These are phyloP conservation scores for Elgonia sp. DNA, from an alignment of 2,888 invertebrate species.

Conservation along the genomic window DNA sequence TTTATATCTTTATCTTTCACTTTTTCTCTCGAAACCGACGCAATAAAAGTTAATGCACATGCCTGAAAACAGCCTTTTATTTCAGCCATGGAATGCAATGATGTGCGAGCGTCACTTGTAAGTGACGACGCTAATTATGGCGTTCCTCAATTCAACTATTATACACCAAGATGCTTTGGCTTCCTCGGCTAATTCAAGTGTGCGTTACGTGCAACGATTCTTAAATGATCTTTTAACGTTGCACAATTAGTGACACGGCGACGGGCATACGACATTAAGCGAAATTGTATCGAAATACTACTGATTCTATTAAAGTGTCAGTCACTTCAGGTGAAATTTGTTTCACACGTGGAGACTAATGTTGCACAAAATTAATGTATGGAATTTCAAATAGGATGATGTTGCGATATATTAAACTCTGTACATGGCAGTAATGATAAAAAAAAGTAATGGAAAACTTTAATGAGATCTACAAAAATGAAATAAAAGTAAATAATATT, in stretches of 20 bases:
- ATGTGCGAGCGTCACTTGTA: slow-evolving; percentile 55
- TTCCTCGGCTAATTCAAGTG: slow-evolving; percentile 51
- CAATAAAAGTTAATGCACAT: slow-evolving; percentile 54
- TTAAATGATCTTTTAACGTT: slow-evolving; percentile 32
- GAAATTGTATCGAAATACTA: slow-evolving; percentile 42
- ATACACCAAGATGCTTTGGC: slow-evolving; percentile 37
- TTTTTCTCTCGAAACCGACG: slow-evolving; percentile 39
- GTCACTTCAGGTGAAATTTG: slow-evolving; percentile 41
- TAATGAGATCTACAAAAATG: no score
- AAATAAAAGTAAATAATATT: no score
- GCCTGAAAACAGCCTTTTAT: slow-evolving; percentile 52
- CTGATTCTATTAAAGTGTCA: slow-evolving; percentile 31
- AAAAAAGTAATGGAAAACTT: no score
- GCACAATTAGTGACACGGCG: slow-evolving; percentile 49
- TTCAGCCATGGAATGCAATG: slow-evolving; percentile 58
- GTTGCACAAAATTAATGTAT: no score
- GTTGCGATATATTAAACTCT: no score
- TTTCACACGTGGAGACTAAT: neutral
- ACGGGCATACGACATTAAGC: slow-evolving; percentile 33
- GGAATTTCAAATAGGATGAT: no score
- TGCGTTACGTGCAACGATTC: slow-evolving; percentile 58
- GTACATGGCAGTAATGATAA: no score
- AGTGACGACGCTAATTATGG: slow-evolving; percentile 64
- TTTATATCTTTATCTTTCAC: slow-evolving; percentile 46
- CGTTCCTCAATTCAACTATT: slow-evolving; percentile 53